Base-by-base conservation (phyloP, 1,140 invertebrate genomes). In the Samia ricini region DNA sequence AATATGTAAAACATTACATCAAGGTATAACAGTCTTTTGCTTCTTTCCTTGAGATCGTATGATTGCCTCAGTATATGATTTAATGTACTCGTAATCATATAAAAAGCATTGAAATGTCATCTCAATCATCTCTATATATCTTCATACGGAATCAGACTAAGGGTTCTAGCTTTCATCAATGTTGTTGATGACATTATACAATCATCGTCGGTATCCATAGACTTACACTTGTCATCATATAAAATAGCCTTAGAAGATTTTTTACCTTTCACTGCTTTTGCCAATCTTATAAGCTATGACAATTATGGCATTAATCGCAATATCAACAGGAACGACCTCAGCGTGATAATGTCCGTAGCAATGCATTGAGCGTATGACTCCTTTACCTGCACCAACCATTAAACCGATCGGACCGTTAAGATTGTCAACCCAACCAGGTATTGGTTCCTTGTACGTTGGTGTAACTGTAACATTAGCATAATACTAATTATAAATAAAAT, bases 391-490 rank as follows among this genome's bases (percentile, higher is more conserved):
- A 0, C 92, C 95, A 0, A 94, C 92, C 68, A 95, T 83, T 1
- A 95, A 81, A 1, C 95, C 96, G 63, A 95, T 94, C 0, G 97
- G 96, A 1, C 97, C 97, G 87, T 98, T 98, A 48, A 97, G 91
- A 84, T 96, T 98, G 78, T 98, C 97, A 54, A 98, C 96, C 96
- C 96, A 97, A 1, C 95, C 95, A 18, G 91, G 82, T 8, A 91
- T 61, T 0, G 93, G 93, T 69, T 94, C 93, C 22, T 91, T 83
- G 61, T 72, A 88, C 1, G 92, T 76, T 24, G 93, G 93, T 7
- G 88, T 91, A n/a, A 94, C 93, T 92, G 80, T 8, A 91, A 80
- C 4, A 24, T 18, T 12, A 50, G 2, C 12, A 18, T 19, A 2
- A 18, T 26, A 1, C 29, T 29, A 12, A 19, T 19, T 19, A 20